Conservation (phyloP, 2,113 vertebrate species). For the Nibea albiflora region DNA sequence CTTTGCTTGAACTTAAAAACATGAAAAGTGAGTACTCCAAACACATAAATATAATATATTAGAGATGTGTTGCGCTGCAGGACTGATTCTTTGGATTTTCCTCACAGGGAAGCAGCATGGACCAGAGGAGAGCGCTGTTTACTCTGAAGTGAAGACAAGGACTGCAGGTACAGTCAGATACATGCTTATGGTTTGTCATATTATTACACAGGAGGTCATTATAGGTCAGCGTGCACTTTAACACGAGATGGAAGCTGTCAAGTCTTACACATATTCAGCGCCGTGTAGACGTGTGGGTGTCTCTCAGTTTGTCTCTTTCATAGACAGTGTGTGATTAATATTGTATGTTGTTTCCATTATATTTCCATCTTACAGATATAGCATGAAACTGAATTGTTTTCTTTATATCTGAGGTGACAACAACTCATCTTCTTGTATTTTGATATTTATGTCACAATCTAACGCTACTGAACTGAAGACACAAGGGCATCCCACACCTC, state of each 20-base stretch:
- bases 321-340: no score
- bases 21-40: not conserved
- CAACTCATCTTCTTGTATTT: not conserved
- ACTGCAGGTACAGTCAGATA: not conserved
- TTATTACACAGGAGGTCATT: no score
- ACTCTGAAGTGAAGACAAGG: constrained; percentile 11
- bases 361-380: no score
- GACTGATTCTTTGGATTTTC: not conserved
- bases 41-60: not conserved
- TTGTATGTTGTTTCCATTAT: no score
- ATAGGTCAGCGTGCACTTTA: no score
- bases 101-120: constrained; percentile 6
- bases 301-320: no score
- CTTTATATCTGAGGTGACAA: no score
- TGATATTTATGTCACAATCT: no score
- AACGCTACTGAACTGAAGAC: not conserved
- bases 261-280: no score
- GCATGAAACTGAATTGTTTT: no score
- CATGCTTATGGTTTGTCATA: not conserved
- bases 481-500: not conserved
- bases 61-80: not conserved
- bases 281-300: no score
- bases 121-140: not conserved
- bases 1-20: not conserved
- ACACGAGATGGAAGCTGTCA: no score